Evolutionary conservation across 2,888 invertebrate species (phyloP).

Genomic region (Creontiades dilutus): DNA sequence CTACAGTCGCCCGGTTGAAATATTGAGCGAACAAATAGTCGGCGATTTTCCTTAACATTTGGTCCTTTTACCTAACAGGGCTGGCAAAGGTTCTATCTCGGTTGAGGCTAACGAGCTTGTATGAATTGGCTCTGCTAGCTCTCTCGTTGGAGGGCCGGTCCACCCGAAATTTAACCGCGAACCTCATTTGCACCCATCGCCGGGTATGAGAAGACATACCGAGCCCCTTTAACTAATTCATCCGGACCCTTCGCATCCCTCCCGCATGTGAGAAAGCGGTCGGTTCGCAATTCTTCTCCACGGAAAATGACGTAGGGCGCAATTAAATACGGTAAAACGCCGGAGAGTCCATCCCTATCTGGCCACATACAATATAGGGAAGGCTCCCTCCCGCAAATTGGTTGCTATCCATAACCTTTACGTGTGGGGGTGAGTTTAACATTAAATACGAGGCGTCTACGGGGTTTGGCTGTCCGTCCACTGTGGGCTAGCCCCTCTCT

Average conservation of each 20-base stretch:
- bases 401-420: slow-evolving; percentile 65
- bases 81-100: not conserved
- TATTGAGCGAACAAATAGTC: too few species aligned
- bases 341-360: not conserved
- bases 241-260: not conserved
- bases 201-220: slow-evolving; percentile 16
- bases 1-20: too few species aligned
- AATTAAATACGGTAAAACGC: slow-evolving; percentile 56
- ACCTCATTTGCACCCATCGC: slow-evolving; percentile 39
- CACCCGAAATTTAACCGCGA: slow-evolving; percentile 21
- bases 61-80: too few species aligned
- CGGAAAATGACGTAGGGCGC: slow-evolving; percentile 45
- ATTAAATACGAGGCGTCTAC: slow-evolving; percentile 62
- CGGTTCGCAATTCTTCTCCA: slow-evolving; percentile 62
- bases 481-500: slow-evolving; percentile 15
- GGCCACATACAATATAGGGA: slow-evolving; percentile 41
- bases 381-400: slow-evolving; percentile 59
- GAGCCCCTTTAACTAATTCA: slow-evolving; percentile 44
- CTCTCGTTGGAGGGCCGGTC: not conserved
- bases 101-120: slow-evolving; percentile 9
- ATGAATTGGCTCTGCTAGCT: not conserved
- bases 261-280: slow-evolving; percentile 31
- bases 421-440: slow-evolving; percentile 54
- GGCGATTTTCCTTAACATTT: too few species aligned
- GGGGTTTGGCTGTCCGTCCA: slow-evolving; percentile 40